These are phyloP conservation scores for Crotalus horridus DNA, from an alignment of 2,113 vertebrate species.

Conservation along the genomic window DNA sequence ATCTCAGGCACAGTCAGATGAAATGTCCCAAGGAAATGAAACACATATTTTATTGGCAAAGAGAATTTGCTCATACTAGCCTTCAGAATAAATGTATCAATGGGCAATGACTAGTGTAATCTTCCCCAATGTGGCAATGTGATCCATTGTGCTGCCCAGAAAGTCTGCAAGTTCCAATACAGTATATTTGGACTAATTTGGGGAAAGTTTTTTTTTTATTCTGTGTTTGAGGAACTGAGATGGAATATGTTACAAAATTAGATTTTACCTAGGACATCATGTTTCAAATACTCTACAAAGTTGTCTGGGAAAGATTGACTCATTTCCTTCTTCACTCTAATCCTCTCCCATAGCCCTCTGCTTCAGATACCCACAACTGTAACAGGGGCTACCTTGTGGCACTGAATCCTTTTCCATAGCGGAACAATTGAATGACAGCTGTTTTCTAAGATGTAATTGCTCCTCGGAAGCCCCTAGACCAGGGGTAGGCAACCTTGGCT, in stretches of 20 bases:
- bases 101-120: background rate
- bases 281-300: background rate
- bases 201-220: background rate
- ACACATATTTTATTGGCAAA: background rate
- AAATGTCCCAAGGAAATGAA: background rate
- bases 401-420: background rate
- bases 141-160: background rate
- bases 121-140: background rate
- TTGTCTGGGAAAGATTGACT: background rate
- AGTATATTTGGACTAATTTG: background rate
- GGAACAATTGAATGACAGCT: background rate
- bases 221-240: background rate
- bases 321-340: background rate
- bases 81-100: background rate
- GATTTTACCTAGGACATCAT: background rate
- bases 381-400: background rate
- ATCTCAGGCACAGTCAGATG: background rate
- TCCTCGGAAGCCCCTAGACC: background rate
- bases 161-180: background rate
- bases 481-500: no score
- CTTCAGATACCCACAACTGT: background rate
- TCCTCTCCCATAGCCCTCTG: background rate
- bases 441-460: background rate
- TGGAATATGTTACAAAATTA: background rate
- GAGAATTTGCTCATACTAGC: background rate